These are phyloP conservation scores for Ceratotherium simum DNA, from an alignment of 2,113 vertebrate species.

Conservation along the genomic window DNA sequence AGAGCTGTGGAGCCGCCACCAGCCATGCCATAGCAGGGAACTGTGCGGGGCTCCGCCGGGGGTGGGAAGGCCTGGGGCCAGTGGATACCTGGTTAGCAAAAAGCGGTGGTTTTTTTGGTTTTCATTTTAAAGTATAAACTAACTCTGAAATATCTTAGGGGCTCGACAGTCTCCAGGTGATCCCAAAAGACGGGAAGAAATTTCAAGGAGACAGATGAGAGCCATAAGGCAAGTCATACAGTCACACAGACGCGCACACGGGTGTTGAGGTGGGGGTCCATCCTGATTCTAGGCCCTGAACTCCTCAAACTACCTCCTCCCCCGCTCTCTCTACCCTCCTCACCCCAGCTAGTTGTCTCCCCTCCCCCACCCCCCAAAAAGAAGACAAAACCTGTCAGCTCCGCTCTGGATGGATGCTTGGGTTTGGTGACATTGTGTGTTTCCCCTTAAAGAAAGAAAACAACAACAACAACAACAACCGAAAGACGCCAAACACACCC, in stretches of 20 bases:
- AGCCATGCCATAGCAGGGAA: not conserved
- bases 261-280: fast-evolving
- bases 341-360: fast-evolving
- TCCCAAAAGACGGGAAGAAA: not conserved
- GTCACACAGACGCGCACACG: not conserved
- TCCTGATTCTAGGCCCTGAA: not conserved
- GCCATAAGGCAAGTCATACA: not conserved
- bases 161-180: slow-evolving; percentile 47
- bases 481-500: not conserved
- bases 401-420: not conserved
- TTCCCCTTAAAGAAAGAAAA: not conserved
- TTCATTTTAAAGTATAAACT: slow-evolving; percentile 92
- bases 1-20: not conserved
- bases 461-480: not conserved
- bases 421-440: not conserved
- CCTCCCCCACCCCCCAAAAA: not conserved
- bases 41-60: not conserved
- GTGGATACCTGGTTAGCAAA: slow-evolving; percentile 89
- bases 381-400: not conserved
- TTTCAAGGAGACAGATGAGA: not conserved
- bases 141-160: slow-evolving; percentile 77
- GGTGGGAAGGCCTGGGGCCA: slow-evolving; percentile 82
- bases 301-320: not conserved
- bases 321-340: not conserved
- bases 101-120: slow-evolving; percentile 90